These are phyloP conservation scores for Plutella xylostella DNA, from an alignment of 2,888 invertebrate genomes.

Conservation along the genomic window DNA sequence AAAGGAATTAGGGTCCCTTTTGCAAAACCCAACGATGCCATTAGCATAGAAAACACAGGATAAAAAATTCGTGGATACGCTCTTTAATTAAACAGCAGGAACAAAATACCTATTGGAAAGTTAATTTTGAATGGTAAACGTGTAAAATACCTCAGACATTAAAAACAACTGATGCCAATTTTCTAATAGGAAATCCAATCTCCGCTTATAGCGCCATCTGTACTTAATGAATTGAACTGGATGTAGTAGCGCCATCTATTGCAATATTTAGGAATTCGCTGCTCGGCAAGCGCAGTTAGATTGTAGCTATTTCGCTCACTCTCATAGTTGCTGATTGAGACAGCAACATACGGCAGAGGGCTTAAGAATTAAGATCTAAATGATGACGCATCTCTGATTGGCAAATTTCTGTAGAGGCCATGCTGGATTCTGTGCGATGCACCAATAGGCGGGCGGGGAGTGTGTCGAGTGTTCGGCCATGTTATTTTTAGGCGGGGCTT, in stretches of 20 bases:
- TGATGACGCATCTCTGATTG: conserved; percentile 47
- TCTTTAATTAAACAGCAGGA: no score
- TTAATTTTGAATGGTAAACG: neutral
- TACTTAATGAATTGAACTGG: conserved; percentile 30
- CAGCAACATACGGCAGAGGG: conserved; percentile 38
- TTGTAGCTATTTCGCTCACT: conserved; percentile 37
- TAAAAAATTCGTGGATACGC: no score
- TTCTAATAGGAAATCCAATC: conserved; percentile 7
- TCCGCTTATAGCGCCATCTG: conserved; percentile 34
- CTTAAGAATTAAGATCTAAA: conserved; percentile 44
- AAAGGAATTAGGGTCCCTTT: no score
- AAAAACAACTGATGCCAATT: conserved; percentile 15
- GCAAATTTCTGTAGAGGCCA: conserved; percentile 37
- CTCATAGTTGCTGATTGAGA: conserved; percentile 40
- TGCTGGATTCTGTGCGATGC: conserved; percentile 40
- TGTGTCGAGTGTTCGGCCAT: conserved; percentile 50
- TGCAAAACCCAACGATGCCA: no score
- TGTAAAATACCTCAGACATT: conserved; percentile 6
- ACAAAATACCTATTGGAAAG: neutral
- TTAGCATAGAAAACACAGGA: no score
- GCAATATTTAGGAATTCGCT: neutral
- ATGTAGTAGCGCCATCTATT: conserved; percentile 43
- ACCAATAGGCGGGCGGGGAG: conserved; percentile 44
- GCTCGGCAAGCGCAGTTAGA: no score
- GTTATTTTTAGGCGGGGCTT: conserved; percentile 57